A percentile compares a stretch with the other conserved stretches of the same genome.
phyloP scores from a whole-genome alignment of 2,113 vertebrate genomes.

The Menura novaehollandiae region DNA sequence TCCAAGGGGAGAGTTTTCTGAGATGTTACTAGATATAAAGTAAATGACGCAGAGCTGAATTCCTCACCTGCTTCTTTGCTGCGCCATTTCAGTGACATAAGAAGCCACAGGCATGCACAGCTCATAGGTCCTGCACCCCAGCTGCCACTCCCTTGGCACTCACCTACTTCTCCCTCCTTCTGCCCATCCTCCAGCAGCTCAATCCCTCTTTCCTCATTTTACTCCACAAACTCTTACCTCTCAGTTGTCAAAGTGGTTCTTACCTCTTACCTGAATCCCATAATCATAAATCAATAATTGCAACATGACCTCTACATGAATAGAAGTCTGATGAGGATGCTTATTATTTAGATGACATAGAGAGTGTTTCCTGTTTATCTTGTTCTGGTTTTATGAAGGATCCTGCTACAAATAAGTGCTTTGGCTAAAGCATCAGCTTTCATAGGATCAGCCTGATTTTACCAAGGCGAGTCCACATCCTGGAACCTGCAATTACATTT shows the following conservation, averaged over 20 bases:
- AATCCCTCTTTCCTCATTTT: background rate
- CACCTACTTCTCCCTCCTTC: background rate
- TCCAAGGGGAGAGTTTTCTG: background rate
- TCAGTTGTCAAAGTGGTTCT: background rate
- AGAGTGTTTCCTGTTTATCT: constrained; percentile 51
- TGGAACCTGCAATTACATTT: background rate
- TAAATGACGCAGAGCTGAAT: background rate
- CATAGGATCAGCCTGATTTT: background rate
- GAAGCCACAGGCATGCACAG: constrained; percentile 12
- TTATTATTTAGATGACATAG: constrained; percentile 41
- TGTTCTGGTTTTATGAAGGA: background rate
- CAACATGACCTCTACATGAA: background rate
- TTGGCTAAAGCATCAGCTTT: background rate
- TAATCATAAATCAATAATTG: constrained; percentile 15
- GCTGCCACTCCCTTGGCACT: background rate
- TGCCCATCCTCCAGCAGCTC: background rate
- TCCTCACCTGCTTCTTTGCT: background rate
- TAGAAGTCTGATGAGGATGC: background rate
- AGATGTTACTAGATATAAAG: background rate
- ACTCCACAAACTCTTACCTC: background rate
- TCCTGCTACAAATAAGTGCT: background rate
- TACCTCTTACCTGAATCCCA: background rate
- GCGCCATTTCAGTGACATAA: background rate
- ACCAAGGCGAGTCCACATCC: background rate
- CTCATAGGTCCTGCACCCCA: background rate